Percentiles rank a stretch among this genome's conserved stretches.
phyloP scores from a whole-genome alignment of 2,888 invertebrate species.

The Lasioglossum morio region DNA sequence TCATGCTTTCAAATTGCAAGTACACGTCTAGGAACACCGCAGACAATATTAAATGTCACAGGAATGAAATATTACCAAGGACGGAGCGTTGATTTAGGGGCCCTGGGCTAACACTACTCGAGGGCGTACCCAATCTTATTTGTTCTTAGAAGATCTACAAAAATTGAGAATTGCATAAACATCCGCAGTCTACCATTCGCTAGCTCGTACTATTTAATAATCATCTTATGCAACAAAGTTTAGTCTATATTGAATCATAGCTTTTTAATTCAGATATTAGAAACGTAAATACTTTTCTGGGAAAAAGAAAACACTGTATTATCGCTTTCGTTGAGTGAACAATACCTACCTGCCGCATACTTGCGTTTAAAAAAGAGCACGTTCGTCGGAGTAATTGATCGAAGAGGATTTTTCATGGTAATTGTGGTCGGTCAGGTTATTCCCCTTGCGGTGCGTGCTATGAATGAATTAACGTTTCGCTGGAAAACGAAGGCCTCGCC shows the following conservation, averaged over 20 bases:
- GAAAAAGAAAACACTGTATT: not conserved
- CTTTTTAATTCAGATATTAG: not conserved
- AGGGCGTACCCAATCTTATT: no score
- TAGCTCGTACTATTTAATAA: not conserved
- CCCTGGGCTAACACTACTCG: no score
- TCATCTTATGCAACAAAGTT: not conserved
- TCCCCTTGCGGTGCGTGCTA: constrained; percentile 49
- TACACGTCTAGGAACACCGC: not conserved
- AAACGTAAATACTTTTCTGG: not conserved
- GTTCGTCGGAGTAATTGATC: constrained; percentile 22
- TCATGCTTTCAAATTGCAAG: not conserved
- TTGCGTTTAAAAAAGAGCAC: not conserved
- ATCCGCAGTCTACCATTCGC: not conserved
- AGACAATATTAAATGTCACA: not conserved
- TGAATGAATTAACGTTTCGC: constrained; percentile 68
- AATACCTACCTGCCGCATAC: not conserved
- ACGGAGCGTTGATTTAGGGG: no score
- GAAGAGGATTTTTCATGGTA: constrained; percentile 16
- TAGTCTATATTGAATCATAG: not conserved
- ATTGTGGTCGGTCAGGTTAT: constrained; percentile 47
- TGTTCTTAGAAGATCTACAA: no score
- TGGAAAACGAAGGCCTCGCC: constrained; percentile 54
- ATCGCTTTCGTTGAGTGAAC: not conserved
- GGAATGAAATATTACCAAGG: not conserved
- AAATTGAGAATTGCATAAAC: no score